Evolutionary conservation across 2,888 invertebrate genomes (phyloP), one percentile per base, ranked within the genome.

Genomic region (Drosophila paranaensis): DNA sequence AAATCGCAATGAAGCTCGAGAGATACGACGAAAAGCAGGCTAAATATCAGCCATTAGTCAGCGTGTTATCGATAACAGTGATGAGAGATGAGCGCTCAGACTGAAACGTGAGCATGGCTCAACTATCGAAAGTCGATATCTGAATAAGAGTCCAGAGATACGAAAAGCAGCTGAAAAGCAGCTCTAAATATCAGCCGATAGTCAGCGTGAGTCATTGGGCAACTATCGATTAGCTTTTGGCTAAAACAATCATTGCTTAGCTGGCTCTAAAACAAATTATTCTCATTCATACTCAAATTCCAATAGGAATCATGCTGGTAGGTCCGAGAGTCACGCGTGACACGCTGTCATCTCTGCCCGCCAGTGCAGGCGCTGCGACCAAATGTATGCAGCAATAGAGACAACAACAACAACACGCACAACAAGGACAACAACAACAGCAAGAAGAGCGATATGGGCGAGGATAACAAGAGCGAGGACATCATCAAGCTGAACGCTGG

Each of bases 331-430:
- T 33, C 33, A 6, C 6, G 33, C 33, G 10, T 33, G 33, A 8
- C 50, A 35, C 43, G 43, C 33, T 10, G 43, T n/a, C 56, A 56
- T 43, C 56, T 56, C 43, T 43, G 43, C 27, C 46, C 16, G 35
- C 54, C 48, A 30, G 63, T 66, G 46, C 74, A 45, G 71, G 56
- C 66, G 54, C 45, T 60, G 77, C 70, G 76, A 71, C 76, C 68
- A 79, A 71, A 58, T 72, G 43, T 65, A 50, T 60, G 71, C 63
- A 66, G 62, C 30, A 61, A 9, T 16, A 13, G 33, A 14, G 16
- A 30, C 56, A 57, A 16, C 63, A 63, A 50, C 16, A 27, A 51
- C 51, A 51, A 65, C 48, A 20, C 20, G 20, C 20, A 20, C 20
- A 51, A 51, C 64, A 48, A 42, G 14, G 39, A 20, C 62, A 61